Percentiles rank a stretch among this genome's conserved stretches.
Conservation (phyloP, 2,888 invertebrate genomes). For the Girardia tigrina region DNA sequence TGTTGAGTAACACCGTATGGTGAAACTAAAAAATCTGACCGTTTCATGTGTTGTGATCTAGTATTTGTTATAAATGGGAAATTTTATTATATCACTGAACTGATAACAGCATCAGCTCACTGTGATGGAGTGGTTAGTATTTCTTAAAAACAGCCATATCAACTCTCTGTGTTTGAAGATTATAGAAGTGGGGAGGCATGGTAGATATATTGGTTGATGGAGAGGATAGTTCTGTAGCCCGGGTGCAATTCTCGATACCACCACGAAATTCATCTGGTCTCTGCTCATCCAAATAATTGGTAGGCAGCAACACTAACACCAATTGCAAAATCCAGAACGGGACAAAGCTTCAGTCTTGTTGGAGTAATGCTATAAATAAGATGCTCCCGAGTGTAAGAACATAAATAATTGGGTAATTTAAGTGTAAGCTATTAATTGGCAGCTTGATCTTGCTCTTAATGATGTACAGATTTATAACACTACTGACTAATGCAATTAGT, state of each 20-base stretch:
- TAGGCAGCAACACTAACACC: not conserved
- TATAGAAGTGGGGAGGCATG: constrained; percentile 23
- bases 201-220: constrained; percentile 10
- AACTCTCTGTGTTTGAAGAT: constrained; percentile 11
- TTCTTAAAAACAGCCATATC: not conserved
- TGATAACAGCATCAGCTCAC: constrained; percentile 20
- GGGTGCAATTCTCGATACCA: not conserved
- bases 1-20: constrained; percentile 19
- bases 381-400: constrained; percentile 23
- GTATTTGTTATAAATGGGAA: constrained; percentile 5
- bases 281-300: constrained; percentile 17
- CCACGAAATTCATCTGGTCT: constrained; percentile 13
- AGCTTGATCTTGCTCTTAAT: constrained; percentile 23
- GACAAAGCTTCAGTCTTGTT: constrained; percentile 23
- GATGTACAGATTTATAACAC: constrained; percentile 19
- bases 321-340: constrained; percentile 14
- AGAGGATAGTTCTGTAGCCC: not conserved
- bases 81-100: constrained; percentile 5
- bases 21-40: constrained; percentile 23
- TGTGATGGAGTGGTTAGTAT: constrained; percentile 19
- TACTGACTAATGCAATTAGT: constrained; percentile 23
- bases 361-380: constrained; percentile 23
- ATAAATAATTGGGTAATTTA: constrained; percentile 23
- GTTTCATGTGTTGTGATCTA: constrained; percentile 17
- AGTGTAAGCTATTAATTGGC: constrained; percentile 23